phyloP scores from a whole-genome alignment of 2,888 invertebrate genomes.

The Iselma pallidipennis region DNA sequence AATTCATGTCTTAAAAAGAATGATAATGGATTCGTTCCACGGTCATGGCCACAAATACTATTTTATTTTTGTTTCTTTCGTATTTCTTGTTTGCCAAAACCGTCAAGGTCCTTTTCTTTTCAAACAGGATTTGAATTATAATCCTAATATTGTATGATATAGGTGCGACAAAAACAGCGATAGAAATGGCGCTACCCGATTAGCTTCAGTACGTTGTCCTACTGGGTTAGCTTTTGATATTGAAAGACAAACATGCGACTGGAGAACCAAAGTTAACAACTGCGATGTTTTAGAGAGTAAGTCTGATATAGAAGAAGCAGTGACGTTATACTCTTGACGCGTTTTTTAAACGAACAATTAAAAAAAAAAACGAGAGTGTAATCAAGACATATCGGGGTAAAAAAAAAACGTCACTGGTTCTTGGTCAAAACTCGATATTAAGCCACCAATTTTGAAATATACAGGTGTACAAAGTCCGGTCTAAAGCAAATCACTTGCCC shows the following conservation, averaged over 20 bases:
- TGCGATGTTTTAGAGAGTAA: conserved; percentile 94
- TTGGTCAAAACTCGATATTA: conserved; percentile 42
- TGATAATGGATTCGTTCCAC: neutral
- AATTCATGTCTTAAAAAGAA: neutral
- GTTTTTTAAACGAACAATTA: neutral
- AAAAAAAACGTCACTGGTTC: conserved; percentile 47
- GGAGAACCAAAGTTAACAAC: conserved; percentile 96
- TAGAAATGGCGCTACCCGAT: conserved; percentile 82
- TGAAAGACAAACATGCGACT: conserved; percentile 93
- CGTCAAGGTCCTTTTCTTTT: neutral
- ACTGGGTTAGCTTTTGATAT: conserved; percentile 92
- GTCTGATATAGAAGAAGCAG: conserved; percentile 58
- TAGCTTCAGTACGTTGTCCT: conserved; percentile 89
- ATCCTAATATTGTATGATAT: conserved; percentile 48
- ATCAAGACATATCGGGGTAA: too few species aligned
- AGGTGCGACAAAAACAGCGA: conserved; percentile 93
- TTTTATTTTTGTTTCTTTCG: conserved; percentile 1
- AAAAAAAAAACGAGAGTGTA: too few species aligned
- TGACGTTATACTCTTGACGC: conserved; percentile 32
- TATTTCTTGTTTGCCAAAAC: neutral
- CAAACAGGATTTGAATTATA: neutral
- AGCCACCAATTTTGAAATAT: conserved; percentile 36
- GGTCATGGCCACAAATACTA: neutral
- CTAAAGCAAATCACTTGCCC: conserved; percentile 97
- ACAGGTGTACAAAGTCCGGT: conserved; percentile 93